phyloP scores from a whole-genome alignment of 2,797 vertebrate genomes.

The Clangula hyemalis region DNA sequence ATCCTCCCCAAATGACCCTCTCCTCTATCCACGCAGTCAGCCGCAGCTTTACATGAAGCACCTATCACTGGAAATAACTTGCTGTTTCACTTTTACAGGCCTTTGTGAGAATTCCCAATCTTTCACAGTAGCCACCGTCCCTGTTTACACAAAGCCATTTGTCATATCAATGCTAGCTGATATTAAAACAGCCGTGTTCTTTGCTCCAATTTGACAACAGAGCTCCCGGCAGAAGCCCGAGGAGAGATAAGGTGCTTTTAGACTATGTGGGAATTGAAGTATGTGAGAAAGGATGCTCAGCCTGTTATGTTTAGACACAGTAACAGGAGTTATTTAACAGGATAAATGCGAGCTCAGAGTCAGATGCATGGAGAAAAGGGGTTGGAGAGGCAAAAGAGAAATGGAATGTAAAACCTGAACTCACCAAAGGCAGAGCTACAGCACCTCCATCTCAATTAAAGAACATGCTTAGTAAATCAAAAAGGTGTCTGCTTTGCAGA shows the following conservation, averaged over 20 bases:
- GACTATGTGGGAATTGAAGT: neutral
- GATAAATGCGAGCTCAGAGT: neutral
- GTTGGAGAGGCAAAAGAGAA: constrained; percentile 14
- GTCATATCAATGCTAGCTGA: neutral
- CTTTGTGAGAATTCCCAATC: neutral
- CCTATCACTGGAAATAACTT: neutral
- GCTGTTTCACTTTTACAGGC: neutral
- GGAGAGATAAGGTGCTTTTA: constrained; percentile 32
- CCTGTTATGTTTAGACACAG: neutral
- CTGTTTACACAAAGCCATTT: constrained; percentile 35
- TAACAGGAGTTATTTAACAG: constrained; percentile 18
- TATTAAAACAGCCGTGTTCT: constrained; percentile 13
- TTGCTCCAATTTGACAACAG: constrained; percentile 42
- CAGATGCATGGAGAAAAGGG: neutral
- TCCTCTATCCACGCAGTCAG: neutral
- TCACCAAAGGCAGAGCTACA: neutral
- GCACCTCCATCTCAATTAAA: constrained; percentile 49
- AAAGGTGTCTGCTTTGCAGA: constrained; percentile 29
- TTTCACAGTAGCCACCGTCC: neutral
- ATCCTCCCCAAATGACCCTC: neutral
- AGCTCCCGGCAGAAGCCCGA: constrained; percentile 3
- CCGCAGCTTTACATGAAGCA: neutral
- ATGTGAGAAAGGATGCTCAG: constrained; percentile 20
- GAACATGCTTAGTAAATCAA: constrained; percentile 15
- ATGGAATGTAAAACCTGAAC: constrained; percentile 20